Evolutionary conservation across 37 sponge, comb jelly and placozoan species (phyloP).

Genomic region (Agelas oroides): DNA sequence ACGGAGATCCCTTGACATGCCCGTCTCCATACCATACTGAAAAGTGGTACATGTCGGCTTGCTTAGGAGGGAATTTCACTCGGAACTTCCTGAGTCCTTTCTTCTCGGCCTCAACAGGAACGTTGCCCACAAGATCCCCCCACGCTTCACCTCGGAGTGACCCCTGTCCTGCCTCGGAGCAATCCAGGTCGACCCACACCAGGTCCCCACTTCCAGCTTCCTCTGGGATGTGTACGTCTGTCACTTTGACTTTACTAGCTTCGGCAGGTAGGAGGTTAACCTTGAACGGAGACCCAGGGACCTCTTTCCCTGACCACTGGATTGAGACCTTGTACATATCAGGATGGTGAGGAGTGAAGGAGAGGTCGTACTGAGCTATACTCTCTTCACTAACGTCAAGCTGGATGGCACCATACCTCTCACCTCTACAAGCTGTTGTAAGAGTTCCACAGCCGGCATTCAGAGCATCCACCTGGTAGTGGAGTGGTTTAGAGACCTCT

Average conservation of each 20-base stretch:
- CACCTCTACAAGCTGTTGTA: slow-evolving; percentile 51
- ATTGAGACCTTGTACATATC: slow-evolving; percentile 61
- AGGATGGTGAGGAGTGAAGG: slow-evolving; percentile 54
- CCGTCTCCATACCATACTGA: slow-evolving; percentile 38
- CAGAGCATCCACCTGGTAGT: slow-evolving; percentile 49
- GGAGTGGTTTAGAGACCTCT: slow-evolving; percentile 18
- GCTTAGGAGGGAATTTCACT: slow-evolving; percentile 44
- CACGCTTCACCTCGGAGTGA: slow-evolving; percentile 12
- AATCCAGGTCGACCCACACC: slow-evolving; percentile 43
- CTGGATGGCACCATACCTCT: slow-evolving; percentile 59
- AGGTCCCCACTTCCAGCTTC: slow-evolving; percentile 39
- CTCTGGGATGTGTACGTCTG: slow-evolving; percentile 56
- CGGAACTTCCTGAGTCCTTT: not conserved
- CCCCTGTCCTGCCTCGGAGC: slow-evolving; percentile 57
- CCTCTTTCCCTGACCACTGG: slow-evolving; percentile 56
- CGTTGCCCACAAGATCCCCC: slow-evolving; percentile 27
- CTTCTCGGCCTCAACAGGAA: slow-evolving; percentile 28
- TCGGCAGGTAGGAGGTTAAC: slow-evolving; percentile 56
- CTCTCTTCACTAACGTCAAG: slow-evolving; percentile 20
- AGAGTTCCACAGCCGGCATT: slow-evolving; percentile 76
- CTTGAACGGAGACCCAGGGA: slow-evolving; percentile 75
- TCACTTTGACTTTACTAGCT: slow-evolving; percentile 45
- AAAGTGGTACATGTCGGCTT: slow-evolving; percentile 59
- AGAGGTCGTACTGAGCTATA: slow-evolving; percentile 19
- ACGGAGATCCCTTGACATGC: slow-evolving; percentile 69